Evolutionary conservation across 2,113 vertebrate species (phyloP).

Genomic region (Protobothrops mucrosquamatus): DNA sequence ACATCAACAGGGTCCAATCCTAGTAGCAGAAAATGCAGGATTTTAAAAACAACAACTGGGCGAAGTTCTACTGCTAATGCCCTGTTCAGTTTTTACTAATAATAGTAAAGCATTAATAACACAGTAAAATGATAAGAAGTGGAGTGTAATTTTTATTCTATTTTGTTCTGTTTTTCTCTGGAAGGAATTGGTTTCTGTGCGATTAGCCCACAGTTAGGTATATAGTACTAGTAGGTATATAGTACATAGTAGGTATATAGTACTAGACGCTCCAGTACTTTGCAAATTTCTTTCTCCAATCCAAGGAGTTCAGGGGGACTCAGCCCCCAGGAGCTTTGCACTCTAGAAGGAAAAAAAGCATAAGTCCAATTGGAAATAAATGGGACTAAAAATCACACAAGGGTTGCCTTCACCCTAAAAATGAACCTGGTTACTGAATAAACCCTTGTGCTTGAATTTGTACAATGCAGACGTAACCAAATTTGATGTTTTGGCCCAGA

Average conservation of each 20-base stretch:
- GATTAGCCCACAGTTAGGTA: not conserved
- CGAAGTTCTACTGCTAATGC: not conserved
- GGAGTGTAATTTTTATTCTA: not conserved
- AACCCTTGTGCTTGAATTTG: not conserved
- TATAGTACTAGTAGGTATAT: too few relatives aligned
- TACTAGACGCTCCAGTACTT: not conserved
- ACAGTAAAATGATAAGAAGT: not conserved
- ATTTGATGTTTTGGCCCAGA: not conserved
- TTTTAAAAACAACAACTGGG: not conserved
- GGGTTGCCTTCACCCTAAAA: not conserved
- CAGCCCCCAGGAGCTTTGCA: too few relatives aligned
- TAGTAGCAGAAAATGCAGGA: not conserved
- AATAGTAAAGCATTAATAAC: not conserved
- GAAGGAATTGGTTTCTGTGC: not conserved
- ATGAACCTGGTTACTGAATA: not conserved
- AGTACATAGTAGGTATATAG: too few relatives aligned
- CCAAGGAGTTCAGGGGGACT: not conserved
- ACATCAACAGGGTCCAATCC: not conserved
- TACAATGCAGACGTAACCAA: not conserved
- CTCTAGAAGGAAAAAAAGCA: not conserved
- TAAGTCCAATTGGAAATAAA: not conserved
- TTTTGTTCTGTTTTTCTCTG: not conserved
- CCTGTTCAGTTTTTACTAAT: not conserved
- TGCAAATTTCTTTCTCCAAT: not conserved
- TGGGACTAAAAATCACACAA: not conserved